Percentiles rank a stretch among this genome's conserved stretches.
phyloP scores from a whole-genome alignment of 1,140 invertebrate genomes.

The Solen grandis region DNA sequence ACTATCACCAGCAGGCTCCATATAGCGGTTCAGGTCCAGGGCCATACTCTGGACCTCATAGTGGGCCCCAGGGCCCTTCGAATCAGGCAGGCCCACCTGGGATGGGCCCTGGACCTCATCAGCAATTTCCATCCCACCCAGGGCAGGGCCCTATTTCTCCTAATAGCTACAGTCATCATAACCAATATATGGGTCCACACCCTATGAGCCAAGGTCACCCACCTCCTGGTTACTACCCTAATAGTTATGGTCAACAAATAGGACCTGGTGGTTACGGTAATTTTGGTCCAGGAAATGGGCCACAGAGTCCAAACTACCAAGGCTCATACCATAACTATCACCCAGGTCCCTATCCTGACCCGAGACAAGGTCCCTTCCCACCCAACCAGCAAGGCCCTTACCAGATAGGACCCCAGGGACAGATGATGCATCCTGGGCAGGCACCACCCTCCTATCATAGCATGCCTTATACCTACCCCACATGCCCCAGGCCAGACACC shows the following conservation, averaged over 20 bases:
- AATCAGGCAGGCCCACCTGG: background rate
- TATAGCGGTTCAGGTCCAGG: background rate
- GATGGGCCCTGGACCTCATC: slow-evolving; percentile 28
- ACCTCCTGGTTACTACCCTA: background rate
- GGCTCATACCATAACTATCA: slow-evolving; percentile 20
- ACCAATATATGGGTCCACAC: slow-evolving; percentile 11
- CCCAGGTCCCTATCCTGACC: slow-evolving; percentile 23
- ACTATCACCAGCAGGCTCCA: slow-evolving; percentile 13
- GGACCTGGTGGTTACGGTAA: background rate
- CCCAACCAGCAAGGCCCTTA: slow-evolving; percentile 25
- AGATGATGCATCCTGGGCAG: background rate
- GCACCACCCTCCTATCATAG: slow-evolving; percentile 1
- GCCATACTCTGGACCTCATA: background rate
- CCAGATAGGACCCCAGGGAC: slow-evolving; percentile 18
- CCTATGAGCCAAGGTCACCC: background rate
- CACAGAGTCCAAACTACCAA: slow-evolving; percentile 8
- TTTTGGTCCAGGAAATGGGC: slow-evolving; percentile 10
- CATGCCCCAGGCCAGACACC: background rate
- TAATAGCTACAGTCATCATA: slow-evolving; percentile 24
- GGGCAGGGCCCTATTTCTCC: slow-evolving; percentile 45
- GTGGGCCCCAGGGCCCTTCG: slow-evolving; percentile 6
- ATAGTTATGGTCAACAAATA: background rate
- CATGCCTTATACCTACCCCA: slow-evolving; percentile 21
- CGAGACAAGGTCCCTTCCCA: background rate
- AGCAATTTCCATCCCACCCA: slow-evolving; percentile 2